Base-by-base conservation (phyloP, 2,113 vertebrate species). In the Grus americana region DNA sequence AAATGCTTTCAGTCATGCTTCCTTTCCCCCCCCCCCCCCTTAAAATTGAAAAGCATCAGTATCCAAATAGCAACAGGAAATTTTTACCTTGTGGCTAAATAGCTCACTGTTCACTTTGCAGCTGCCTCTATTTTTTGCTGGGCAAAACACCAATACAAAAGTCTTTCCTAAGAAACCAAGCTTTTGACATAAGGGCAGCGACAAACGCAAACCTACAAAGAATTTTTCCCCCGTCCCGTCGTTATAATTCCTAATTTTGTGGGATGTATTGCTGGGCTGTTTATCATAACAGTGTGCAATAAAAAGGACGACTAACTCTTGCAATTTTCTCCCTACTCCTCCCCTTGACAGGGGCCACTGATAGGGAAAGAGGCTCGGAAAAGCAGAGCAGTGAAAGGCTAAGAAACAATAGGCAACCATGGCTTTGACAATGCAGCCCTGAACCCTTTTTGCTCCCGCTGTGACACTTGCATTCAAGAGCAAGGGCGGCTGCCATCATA, bases 381-480 rank as follows among this genome's bases (percentile, higher is more conserved):
- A 96, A 95, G 94, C 94, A 93, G 93, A 97, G 92, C 96, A 73
- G 95, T 95, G 97, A 98, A 97, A 97, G 95, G 94, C 94, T 67
- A 96, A 96, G 96, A 98, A 97, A 98, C 98, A 98, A 98, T 97
- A 97, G 97, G 92, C 97, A 97, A 89, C 96, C 87, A 30, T 96
- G 97, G 97, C 97, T 98, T 97, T 97, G 98, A 98, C 98, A 97
- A 97, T 98, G 98, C 97, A 86, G 93, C 96, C 92, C 97, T 98
- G 94, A 82, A 70, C 92, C 97, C 91, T 95, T 93, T 97, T 84
- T 97, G 93, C 95, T 97, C 98, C 98, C 88, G 93, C 98, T 97
- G 98, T 96, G 98, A 97, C 97, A 97, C 97, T 97, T 88, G 94
- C 97, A 97, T 98, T 97, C 96, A 97, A 97, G 96, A 98, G 97